Percentiles rank a stretch among this genome's conserved stretches.
These are phyloP conservation scores for Etia nguti DNA, from an alignment of 2,113 vertebrate genomes.

Conservation along the genomic window DNA sequence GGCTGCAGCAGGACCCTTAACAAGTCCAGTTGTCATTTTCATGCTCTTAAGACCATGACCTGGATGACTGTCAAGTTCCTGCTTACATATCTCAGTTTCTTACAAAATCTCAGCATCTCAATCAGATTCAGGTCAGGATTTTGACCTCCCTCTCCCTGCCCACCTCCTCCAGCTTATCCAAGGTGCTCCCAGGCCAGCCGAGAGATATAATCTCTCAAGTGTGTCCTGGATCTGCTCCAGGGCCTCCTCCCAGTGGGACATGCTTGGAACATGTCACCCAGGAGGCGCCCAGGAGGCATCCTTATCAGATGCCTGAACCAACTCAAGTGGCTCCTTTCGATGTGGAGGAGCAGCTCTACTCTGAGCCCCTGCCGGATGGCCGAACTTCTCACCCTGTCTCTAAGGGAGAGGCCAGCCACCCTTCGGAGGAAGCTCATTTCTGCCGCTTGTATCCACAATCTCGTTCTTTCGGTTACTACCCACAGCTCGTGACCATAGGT, in stretches of 20 bases:
- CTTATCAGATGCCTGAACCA: accelerated
- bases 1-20: background rate
- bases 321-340: background rate
- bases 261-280: accelerated
- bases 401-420: background rate
- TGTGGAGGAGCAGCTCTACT: background rate
- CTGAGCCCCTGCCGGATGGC: accelerated
- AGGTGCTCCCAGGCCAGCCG: accelerated
- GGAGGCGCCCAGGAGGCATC: accelerated
- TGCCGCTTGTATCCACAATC: too few relatives aligned
- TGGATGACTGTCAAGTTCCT: background rate
- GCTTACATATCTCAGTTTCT: background rate
- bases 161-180: background rate
- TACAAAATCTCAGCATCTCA: background rate
- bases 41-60: background rate
- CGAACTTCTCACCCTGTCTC: accelerated
- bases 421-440: too few relatives aligned
- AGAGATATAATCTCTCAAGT: accelerated
- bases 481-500: too few relatives aligned
- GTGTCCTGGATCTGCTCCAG: accelerated
- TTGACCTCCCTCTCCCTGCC: accelerated
- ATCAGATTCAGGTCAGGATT: background rate
- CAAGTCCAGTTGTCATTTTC: background rate
- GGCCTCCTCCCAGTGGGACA: background rate
- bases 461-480: too few relatives aligned